phyloP scores from a whole-genome alignment of 2,888 invertebrate species.

The Pandemis cinnamomeana region DNA sequence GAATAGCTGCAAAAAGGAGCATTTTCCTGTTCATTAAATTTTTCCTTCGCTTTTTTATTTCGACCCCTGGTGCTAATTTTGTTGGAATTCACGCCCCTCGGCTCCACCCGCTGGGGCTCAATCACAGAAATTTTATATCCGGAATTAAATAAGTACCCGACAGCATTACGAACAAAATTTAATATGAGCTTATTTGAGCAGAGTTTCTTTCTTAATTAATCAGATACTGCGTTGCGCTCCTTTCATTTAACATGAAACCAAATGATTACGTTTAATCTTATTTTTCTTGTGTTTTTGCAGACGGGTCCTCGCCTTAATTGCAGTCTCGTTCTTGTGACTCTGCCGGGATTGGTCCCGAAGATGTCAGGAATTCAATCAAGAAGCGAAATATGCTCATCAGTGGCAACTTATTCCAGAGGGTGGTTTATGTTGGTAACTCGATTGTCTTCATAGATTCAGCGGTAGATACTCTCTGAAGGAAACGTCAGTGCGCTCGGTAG shows the following conservation, averaged over 20 bases:
- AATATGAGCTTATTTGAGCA: slow-evolving; percentile 78
- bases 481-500: slow-evolving; percentile 80
- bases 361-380: slow-evolving; percentile 66
- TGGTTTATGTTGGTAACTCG: slow-evolving; percentile 80
- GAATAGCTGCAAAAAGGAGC: slow-evolving; percentile 85
- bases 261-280: slow-evolving; percentile 26
- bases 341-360: slow-evolving; percentile 45
- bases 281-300: slow-evolving; percentile 21
- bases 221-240: slow-evolving; percentile 58
- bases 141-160: slow-evolving; percentile 85
- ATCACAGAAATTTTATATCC: slow-evolving; percentile 86
- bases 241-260: slow-evolving; percentile 44
- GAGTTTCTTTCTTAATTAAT: slow-evolving; percentile 75
- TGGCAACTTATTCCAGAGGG: slow-evolving; percentile 75
- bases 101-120: slow-evolving; percentile 82
- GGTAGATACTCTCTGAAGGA: slow-evolving; percentile 72
- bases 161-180: slow-evolving; percentile 80
- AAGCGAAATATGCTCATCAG: slow-evolving; percentile 77
- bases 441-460: slow-evolving; percentile 78
- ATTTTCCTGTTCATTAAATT: slow-evolving; percentile 86
- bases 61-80: slow-evolving; percentile 86
- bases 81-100: slow-evolving; percentile 85
- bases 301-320: slow-evolving; percentile 27
- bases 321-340: slow-evolving; percentile 35
- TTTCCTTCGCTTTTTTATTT: slow-evolving; percentile 85